Evolutionary conservation across 1,140 invertebrate genomes (phyloP).

Genomic region (Lamellibrachia luymesi): DNA sequence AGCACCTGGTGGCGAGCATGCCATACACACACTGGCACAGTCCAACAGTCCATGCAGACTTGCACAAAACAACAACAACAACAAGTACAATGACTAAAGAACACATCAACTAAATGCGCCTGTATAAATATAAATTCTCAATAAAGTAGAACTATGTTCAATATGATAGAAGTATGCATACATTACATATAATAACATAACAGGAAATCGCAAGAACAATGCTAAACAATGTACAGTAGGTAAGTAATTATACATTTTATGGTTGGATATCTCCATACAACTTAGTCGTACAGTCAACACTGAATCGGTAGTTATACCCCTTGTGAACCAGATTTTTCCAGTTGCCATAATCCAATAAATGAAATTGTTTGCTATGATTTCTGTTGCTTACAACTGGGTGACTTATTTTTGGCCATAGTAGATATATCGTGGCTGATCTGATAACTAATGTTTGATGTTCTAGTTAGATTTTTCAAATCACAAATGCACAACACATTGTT

Average conservation of each 20-base stretch:
- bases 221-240: background rate
- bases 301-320: background rate
- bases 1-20: too few species aligned
- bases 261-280: background rate
- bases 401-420: background rate
- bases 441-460: background rate
- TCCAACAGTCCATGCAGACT: background rate
- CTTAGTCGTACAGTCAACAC: too few species aligned
- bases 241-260: background rate
- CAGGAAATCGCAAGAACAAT: background rate
- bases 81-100: background rate
- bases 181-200: background rate
- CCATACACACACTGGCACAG: background rate
- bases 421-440: background rate
- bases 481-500: background rate
- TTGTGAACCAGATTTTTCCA: background rate
- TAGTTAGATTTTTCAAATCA: too few species aligned
- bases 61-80: background rate
- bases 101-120: background rate
- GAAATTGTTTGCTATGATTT: background rate
- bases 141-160: background rate
- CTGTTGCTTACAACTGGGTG: background rate
- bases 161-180: background rate
- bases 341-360: background rate
- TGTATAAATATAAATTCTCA: background rate